Evolutionary conservation across 2,113 vertebrate genomes (phyloP).

Genomic region (Sebastes schlegelii): DNA sequence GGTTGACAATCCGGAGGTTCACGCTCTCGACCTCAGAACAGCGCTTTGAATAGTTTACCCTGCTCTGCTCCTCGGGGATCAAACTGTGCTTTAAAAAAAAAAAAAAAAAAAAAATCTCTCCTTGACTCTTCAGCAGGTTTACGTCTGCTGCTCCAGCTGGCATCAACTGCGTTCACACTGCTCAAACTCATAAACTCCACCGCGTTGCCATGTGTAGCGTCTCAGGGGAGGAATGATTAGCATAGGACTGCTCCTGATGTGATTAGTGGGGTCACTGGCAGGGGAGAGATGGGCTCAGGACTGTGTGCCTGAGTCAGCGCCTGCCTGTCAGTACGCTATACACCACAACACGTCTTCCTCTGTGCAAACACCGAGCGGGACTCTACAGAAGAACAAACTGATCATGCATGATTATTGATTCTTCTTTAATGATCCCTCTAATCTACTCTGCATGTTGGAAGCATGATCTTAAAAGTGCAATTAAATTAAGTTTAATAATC

Average conservation of each 20-base stretch:
- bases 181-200: slow-evolving; percentile 13
- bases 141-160: slow-evolving; percentile 25
- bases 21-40: slow-evolving; percentile 11
- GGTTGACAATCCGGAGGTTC: slow-evolving; percentile 31
- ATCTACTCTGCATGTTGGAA: not conserved
- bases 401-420: slow-evolving; percentile 1
- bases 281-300: slow-evolving; percentile 38
- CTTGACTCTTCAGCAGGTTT: slow-evolving; percentile 27
- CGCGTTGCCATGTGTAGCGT: slow-evolving; percentile 23
- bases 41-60: slow-evolving; percentile 29
- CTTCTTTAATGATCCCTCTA: slow-evolving; percentile 4
- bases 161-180: not conserved
- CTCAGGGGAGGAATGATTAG: slow-evolving; percentile 57
- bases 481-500: not conserved
- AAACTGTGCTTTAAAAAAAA: not conserved
- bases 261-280: slow-evolving; percentile 66
- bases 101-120: not conserved
- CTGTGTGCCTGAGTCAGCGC: slow-evolving; percentile 28
- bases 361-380: not conserved
- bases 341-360: slow-evolving; percentile 1
- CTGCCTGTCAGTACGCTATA: slow-evolving; percentile 19
- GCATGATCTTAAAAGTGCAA: not conserved
- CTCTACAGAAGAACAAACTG: not conserved
- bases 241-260: slow-evolving; percentile 54
- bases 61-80: slow-evolving; percentile 17